Base-by-base conservation (phyloP, 2,797 vertebrate genomes). In the Heterohyrax brucei region DNA sequence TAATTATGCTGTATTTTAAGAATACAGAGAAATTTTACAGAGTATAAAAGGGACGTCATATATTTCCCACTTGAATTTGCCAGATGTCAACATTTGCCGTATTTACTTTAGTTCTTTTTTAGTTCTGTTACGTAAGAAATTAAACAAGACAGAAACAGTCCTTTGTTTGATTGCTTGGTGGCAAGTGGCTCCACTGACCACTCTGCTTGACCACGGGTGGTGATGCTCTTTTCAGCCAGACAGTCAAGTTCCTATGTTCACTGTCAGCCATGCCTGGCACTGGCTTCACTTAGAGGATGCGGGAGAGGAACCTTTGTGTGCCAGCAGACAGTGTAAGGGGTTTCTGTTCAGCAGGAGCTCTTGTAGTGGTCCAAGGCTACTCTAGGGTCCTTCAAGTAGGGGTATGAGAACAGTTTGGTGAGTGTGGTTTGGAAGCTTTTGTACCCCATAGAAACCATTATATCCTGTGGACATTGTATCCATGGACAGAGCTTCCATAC, bases 101-200 rank as follows among this genome's bases (percentile, higher is more conserved):
- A 75, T 79, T 88, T 94, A 21, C 66, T 50, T 87, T 14, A 39
- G 12, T 95, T 84, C 62, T 89, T 16, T 81, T 39, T 50, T 56
- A 0, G 28, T 77, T n/a, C 76, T 56, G 26, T n/a, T 12, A 12
- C 21, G 3, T 75, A 5, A 85, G 33, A 89, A 92, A 56, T 87
- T 39, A 75, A 89, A 56, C 14, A 94, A 79, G 33, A 77, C 21
- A 56, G 30, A 93, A 77, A 64, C 81, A 70, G 28, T 68, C 22
- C 64, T 56, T 59, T 87, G 50, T 85, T 92, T 87, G 89, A 70
- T 76, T 93, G 33, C 26, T 91, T 62, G 73, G 26, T 84, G 39
- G n/a, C 81, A 50, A 75, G 61, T 48, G 19, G 46, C 44, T 91
- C 4, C n/a, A 53, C 5, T 78, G 28, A 21, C 28, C 9, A 44